phyloP scores from a whole-genome alignment of 1,140 invertebrate species.

The Drosophila baimaii region DNA sequence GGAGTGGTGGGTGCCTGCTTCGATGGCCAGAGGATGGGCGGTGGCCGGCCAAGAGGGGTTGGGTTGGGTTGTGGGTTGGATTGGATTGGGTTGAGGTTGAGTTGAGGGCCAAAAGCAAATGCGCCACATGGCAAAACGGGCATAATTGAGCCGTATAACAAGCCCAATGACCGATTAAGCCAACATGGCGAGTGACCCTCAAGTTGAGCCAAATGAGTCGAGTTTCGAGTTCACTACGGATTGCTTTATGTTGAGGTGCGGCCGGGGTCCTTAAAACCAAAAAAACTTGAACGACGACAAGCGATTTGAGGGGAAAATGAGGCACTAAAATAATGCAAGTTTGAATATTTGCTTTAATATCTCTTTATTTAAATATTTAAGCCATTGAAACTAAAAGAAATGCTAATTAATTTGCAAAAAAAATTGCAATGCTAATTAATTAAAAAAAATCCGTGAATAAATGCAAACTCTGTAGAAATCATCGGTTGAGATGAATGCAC shows the following conservation, averaged over 20 bases:
- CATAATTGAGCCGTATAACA: slow-evolving; percentile 81
- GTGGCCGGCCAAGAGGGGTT: background rate
- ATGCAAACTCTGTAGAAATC: too few relatives aligned
- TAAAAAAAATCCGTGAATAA: too few relatives aligned
- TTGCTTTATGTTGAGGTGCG: slow-evolving; percentile 7
- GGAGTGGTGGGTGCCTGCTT: background rate
- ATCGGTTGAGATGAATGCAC: too few relatives aligned
- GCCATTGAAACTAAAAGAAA: too few relatives aligned
- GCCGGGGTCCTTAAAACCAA: background rate
- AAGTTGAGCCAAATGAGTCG: slow-evolving; percentile 40
- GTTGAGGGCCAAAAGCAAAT: slow-evolving; percentile 49
- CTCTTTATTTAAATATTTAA: too few relatives aligned
- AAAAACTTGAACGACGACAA: background rate
- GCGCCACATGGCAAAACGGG: slow-evolving; percentile 75
- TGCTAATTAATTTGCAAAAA: too few relatives aligned
- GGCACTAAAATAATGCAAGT: background rate
- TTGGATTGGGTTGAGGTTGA: background rate
- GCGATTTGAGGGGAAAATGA: background rate
- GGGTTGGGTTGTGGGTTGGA: background rate
- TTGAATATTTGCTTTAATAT: too few relatives aligned
- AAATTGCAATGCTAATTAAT: too few relatives aligned
- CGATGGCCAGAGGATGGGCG: background rate
- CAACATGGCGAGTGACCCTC: slow-evolving; percentile 62
- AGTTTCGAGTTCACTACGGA: slow-evolving; percentile 18
- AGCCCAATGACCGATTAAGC: slow-evolving; percentile 80